Base-by-base conservation (phyloP, 2,113 vertebrate species). In the Misgurnus anguillicaudatus region DNA sequence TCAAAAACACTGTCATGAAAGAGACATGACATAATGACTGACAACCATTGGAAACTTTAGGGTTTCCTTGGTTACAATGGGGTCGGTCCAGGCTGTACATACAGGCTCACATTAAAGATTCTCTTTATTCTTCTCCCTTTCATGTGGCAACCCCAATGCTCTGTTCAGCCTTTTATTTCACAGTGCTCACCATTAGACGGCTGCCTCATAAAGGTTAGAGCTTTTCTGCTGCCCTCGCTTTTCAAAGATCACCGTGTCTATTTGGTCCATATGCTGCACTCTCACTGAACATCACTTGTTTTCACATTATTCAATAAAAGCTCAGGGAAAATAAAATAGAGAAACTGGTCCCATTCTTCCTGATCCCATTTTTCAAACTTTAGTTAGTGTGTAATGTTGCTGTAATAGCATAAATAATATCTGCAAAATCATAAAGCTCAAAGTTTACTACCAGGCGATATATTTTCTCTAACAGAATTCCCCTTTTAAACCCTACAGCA, bases 31-130 rank as follows among this genome's bases (percentile, higher is more conserved):
- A 57, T 11, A 72, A 55, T 16, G 47, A 63, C 60, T 71, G 60
- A 55, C 61, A 61, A 6, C 58, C 21, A 19, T 19, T 79, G 66
- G 24, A 38, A 65, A 55, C 36, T n/a, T 36, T 79, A 66, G 11
- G 70, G 86, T 88, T 91, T 87, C 88, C 88, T 81, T 83, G 87
- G 88, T 85, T 88, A 90, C 86, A 77, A 83, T 75, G 64, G 71
- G 80, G 60, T 88, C 84, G 55, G 41, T 82, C 82, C 39, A 9
- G 70, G 83, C 63, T 82, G 83, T 86, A 68, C 45, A 48, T 78
- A 48, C 78, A 81, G 84, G 45, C 75, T 85, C 88, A 81, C 87
- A 82, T 89, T 87, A 89, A 83, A 83, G 75, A 88, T 86, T 86
- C 79, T 88, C 80, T 88, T 87, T 87, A 83, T 87, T 89, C 78